Base-by-base conservation (phyloP, 2,797 vertebrate genomes). In the Poecilia gillii region DNA sequence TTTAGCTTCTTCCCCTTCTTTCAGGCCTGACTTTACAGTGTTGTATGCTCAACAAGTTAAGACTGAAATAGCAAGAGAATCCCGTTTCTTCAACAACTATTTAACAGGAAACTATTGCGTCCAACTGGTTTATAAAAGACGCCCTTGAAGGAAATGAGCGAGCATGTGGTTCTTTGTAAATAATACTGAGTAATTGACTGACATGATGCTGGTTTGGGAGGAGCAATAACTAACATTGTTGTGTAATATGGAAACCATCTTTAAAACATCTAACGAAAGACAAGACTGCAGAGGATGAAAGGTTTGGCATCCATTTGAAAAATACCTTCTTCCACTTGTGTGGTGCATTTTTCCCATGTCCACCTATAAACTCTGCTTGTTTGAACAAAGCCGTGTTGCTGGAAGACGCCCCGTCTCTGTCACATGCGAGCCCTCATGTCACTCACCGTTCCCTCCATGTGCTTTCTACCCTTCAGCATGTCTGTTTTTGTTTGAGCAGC, bases 401-500 rank as follows among this genome's bases (percentile, higher is more conserved):
- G 57, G 46, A 80, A 82, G 82, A 41, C 9, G 7, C 76, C 41
- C 6, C 25, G 45, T 68, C 62, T 36, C 72, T 43, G n/a, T 76
- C 76, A 20, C 77, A 82, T 0, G 45, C 72, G 71, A 79, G 64
- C 59, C 82, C 49, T 81, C 83, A 28, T 83, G 84, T 90, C 87
- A 76, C 53, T 90, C 86, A 85, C 72, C 87, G 55, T 33, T 74
- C 55, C 82, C 80, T 82, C 74, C 81, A 28, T 53, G 75, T 72
- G 75, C 79, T 49, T 76, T 75, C 66, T 71, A 62, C 81, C 36
- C 80, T 84, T 80, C 84, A 76, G 81, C 66, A n/a, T 75, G 59
- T 81, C 84, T 91, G 93, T 93, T 93, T 90, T 89, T 86, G 87
- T 92, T 90, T 83, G 81, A 81, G 41, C 77, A 83, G 90, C 53